Evolutionary conservation across 2,113 vertebrate species (phyloP).

Genomic region (Alexandromys fortis): DNA sequence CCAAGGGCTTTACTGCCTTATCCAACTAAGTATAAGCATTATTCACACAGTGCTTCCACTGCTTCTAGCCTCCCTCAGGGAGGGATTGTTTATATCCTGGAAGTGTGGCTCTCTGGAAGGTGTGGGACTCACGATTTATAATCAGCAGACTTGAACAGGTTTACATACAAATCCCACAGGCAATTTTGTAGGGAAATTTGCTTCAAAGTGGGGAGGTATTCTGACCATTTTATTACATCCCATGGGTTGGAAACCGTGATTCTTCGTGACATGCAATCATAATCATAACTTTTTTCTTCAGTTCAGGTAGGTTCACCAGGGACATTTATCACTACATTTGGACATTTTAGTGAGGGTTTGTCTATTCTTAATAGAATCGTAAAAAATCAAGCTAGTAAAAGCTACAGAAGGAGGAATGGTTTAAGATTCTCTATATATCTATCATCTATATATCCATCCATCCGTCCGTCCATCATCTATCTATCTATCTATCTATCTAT

Average conservation of each 20-base stretch:
- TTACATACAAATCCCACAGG: background rate
- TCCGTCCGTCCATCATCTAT: too few relatives aligned
- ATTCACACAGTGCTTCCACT: constrained; percentile 14
- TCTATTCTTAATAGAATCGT: constrained; percentile 50
- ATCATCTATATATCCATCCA: too few relatives aligned
- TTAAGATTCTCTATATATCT: background rate
- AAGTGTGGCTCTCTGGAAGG: background rate
- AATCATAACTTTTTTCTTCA: constrained; percentile 38
- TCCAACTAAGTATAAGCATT: constrained; percentile 10
- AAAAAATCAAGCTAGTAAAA: constrained; percentile 21
- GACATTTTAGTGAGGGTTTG: constrained; percentile 12
- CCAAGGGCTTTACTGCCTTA: constrained; percentile 6
- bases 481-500: too few relatives aligned
- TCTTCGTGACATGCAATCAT: constrained; percentile 28
- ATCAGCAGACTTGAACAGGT: background rate
- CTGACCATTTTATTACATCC: background rate
- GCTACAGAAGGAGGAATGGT: background rate
- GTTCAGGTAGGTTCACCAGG: background rate
- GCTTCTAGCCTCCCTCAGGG: constrained; percentile 15
- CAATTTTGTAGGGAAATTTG: background rate
- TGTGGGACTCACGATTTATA: background rate
- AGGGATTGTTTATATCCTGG: background rate
- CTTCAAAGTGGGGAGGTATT: background rate
- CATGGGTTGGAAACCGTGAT: background rate
- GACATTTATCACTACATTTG: constrained; percentile 31